Conservation (phyloP, 2,888 invertebrate species). For the Netelia fuscicornis region DNA sequence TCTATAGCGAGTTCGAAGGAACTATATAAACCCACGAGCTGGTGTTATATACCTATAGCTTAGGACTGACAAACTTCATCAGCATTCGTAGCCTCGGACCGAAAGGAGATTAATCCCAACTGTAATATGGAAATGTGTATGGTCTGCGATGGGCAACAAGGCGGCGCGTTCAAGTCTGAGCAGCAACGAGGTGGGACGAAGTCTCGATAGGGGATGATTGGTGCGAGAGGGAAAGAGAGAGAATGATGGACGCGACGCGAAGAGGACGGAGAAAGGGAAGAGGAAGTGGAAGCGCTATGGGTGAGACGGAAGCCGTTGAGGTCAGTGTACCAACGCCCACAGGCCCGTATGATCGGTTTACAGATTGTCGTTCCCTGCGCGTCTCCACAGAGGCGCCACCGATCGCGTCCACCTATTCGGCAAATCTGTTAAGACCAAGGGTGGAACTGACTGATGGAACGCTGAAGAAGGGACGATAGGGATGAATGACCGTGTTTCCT, state of each 20-base stretch:
- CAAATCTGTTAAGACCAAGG: slow-evolving; percentile 68
- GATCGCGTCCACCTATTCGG: slow-evolving; percentile 57
- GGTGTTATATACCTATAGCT: too few species aligned
- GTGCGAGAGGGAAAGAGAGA: slow-evolving; percentile 66
- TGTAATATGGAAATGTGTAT: slow-evolving; percentile 82
- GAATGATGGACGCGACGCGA: slow-evolving; percentile 67
- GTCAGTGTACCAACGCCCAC: slow-evolving; percentile 61
- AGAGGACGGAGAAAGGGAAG: slow-evolving; percentile 46
- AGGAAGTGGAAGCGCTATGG: slow-evolving; percentile 27
- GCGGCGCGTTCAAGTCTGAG: slow-evolving; percentile 15
- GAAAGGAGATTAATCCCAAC: slow-evolving; percentile 79
- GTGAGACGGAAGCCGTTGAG: slow-evolving; percentile 31
- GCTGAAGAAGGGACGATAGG: slow-evolving; percentile 63
- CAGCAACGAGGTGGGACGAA: slow-evolving; percentile 55
- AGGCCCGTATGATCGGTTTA: slow-evolving; percentile 82
- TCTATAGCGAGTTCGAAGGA: too few species aligned
- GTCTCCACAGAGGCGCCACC: slow-evolving; percentile 51
- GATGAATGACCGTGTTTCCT: slow-evolving; percentile 54
- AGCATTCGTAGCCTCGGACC: slow-evolving; percentile 71
- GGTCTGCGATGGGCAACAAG: slow-evolving; percentile 53
- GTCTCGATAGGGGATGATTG: slow-evolving; percentile 67
- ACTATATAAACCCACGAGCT: slow-evolving; percentile 13
- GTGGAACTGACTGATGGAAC: slow-evolving; percentile 65
- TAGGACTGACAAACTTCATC: slow-evolving; percentile 77
- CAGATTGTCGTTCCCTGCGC: slow-evolving; percentile 76